Evolutionary conservation across 2,797 vertebrate genomes (phyloP).

Genomic region (Argyrosomus regius): DNA sequence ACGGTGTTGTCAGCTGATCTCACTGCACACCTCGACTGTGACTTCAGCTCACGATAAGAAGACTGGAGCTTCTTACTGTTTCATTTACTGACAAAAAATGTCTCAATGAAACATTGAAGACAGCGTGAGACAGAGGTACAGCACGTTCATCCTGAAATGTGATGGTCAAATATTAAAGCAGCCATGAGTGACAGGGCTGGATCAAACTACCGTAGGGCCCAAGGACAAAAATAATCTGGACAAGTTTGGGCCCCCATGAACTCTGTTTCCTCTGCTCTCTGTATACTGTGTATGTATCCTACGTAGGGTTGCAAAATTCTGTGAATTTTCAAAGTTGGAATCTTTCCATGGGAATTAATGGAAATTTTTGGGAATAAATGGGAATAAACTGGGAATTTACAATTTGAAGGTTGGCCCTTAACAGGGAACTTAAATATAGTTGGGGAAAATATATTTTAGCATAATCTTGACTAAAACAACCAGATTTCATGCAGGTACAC

Average conservation of each 20-base stretch:
- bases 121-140: not conserved
- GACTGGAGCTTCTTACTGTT: slow-evolving; percentile 39
- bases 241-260: not conserved
- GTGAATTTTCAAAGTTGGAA: no score
- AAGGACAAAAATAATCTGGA: not conserved
- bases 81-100: slow-evolving; percentile 38
- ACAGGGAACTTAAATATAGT: no score
- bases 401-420: no score
- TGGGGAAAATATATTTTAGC: no score
- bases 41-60: slow-evolving; percentile 14
- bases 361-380: no score
- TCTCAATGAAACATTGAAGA: no score
- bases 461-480: no score
- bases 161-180: not conserved
- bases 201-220: not conserved
- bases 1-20: slow-evolving; percentile 4
- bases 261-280: not conserved
- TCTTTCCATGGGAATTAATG: no score
- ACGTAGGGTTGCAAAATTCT: no score
- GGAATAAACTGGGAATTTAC: no score
- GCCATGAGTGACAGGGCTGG: not conserved
- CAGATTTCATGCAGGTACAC: no score
- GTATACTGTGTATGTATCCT: not conserved
- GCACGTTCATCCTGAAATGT: no score
- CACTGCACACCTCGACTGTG: not conserved